Percentiles rank a stretch among this genome's conserved stretches.
Conservation (phyloP, 2,888 invertebrate genomes). For the Theodoxus fluviatilis region DNA sequence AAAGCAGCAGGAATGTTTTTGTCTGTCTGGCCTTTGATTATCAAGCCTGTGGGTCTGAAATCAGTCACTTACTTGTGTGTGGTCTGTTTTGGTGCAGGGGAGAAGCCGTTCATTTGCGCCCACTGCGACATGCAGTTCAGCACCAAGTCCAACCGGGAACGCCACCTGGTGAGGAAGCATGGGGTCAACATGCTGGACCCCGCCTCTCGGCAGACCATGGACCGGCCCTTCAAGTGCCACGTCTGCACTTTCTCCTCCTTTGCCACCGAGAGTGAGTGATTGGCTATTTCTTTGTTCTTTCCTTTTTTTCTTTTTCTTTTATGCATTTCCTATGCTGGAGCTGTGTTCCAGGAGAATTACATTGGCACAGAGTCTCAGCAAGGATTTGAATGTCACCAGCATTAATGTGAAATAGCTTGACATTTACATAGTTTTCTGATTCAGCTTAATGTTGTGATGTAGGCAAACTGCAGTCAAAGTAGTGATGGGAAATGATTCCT, state of each 20-base stretch:
- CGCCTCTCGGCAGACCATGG: slow-evolving; percentile 71
- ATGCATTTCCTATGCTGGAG: too few relatives aligned
- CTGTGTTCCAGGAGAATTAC: too few relatives aligned
- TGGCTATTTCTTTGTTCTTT: neutral
- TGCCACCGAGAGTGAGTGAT: slow-evolving; percentile 71
- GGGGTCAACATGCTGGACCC: slow-evolving; percentile 67
- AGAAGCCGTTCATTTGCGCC: slow-evolving; percentile 94
- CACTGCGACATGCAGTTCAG: slow-evolving; percentile 93
- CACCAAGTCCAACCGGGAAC: slow-evolving; percentile 96
- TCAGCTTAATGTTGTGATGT: too few relatives aligned
- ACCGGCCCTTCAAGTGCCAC: slow-evolving; percentile 73
- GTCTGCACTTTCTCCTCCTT: slow-evolving; percentile 84
- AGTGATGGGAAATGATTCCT: too few relatives aligned
- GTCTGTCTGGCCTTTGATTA: neutral
- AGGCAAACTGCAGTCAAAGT: too few relatives aligned
- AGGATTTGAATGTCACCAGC: too few relatives aligned
- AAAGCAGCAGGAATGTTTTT: too few relatives aligned
- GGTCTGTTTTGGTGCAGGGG: too few relatives aligned
- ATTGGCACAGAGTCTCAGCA: too few relatives aligned
- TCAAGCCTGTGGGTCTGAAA: neutral
- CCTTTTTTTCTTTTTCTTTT: neutral
- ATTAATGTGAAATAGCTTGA: too few relatives aligned
- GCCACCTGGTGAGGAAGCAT: slow-evolving; percentile 89
- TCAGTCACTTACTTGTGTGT: too few relatives aligned
- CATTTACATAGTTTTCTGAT: too few relatives aligned